Base-by-base conservation (phyloP, 2,797 vertebrate species). In the Aselliscus stoliczkanus region DNA sequence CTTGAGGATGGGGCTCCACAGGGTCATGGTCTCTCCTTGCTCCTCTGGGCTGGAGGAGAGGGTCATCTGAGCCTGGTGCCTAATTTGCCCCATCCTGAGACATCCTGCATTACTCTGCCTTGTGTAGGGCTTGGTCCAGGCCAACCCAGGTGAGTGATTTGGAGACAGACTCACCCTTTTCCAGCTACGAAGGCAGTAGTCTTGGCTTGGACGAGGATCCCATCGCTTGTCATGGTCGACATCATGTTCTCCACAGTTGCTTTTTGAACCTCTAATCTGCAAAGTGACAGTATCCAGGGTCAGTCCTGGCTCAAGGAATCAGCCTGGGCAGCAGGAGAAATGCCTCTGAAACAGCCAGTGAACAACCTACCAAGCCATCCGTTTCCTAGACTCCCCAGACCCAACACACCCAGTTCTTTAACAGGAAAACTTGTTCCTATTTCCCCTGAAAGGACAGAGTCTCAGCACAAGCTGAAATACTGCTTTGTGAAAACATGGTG, bases 161-260 rank as follows among this genome's bases (percentile, higher is more conserved):
- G 47, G 62, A 90, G 79, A 34, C 29, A 52, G 37, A 6, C 97
- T 97, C 56, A 97, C 97, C 95, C 95, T 9, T 95, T 5, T 90
- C 88, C 96, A 12, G 25, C 77, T 27, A 97, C 31, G 70, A 1
- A 37, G 27, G 64, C 47, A 0, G 52, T 75, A 27, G 39, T 20
- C 3, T 0, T 0, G 10, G 88, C 75, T 0, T 25, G 3, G 29
- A 70, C 9, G 0, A 90, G 14, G 13, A 97, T 92, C 20, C 7
- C 39, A 0, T 75, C 7, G 0, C 0, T 64, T 31, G 9, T 47
- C 20, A 70, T 67, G 27, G 8, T 67, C 3, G 42, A n/a, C 1
- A 27, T 80, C 5, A 92, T 39, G 29, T 18, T 62, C 5, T 95
- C 29, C 88, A 94, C 77, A 7, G 21, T 52, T 4, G 76, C 96